Conservation (phyloP, 2,888 invertebrate genomes). For the Andrena minutula region DNA sequence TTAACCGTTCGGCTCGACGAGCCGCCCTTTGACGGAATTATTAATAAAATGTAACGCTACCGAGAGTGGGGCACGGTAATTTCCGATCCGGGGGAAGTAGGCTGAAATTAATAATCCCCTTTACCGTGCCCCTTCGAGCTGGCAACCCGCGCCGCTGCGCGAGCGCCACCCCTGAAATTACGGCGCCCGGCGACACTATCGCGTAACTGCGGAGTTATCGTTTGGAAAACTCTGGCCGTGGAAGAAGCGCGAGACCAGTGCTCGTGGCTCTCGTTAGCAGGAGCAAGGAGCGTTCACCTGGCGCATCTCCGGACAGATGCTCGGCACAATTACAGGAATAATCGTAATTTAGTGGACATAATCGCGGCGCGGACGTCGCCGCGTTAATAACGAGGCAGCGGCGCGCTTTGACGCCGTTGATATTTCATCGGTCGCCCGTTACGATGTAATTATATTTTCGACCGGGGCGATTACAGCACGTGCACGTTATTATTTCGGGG, state of each 20-base stretch:
- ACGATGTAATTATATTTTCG: slow-evolving; percentile 73
- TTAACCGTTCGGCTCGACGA: slow-evolving; percentile 16
- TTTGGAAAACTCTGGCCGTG: neutral
- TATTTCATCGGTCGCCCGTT: slow-evolving; percentile 57
- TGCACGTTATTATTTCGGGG: slow-evolving; percentile 73
- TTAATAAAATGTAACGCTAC: slow-evolving; percentile 46
- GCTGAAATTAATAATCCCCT: slow-evolving; percentile 39
- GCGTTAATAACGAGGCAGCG: slow-evolving; percentile 55
- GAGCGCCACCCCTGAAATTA: slow-evolving; percentile 11
- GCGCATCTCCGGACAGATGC: slow-evolving; percentile 10
- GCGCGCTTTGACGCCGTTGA: slow-evolving; percentile 54
- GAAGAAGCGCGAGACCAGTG: neutral
- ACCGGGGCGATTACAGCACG: slow-evolving; percentile 74
- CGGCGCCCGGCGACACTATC: neutral
- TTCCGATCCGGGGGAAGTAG: slow-evolving; percentile 14
- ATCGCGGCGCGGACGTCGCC: slow-evolving; percentile 44
- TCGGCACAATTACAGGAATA: slow-evolving; percentile 46
- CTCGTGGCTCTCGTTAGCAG: neutral
- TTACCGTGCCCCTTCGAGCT: slow-evolving; percentile 18
- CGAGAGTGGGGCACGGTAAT: slow-evolving; percentile 24
- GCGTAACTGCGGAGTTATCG: neutral
- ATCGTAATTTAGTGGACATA: slow-evolving; percentile 66
- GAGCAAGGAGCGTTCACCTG: neutral
- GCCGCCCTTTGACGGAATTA: slow-evolving; percentile 6
- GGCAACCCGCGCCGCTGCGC: neutral